Evolutionary conservation across 2,797 vertebrate genomes (phyloP).

Genomic region (Rhyacichthys aspro): DNA sequence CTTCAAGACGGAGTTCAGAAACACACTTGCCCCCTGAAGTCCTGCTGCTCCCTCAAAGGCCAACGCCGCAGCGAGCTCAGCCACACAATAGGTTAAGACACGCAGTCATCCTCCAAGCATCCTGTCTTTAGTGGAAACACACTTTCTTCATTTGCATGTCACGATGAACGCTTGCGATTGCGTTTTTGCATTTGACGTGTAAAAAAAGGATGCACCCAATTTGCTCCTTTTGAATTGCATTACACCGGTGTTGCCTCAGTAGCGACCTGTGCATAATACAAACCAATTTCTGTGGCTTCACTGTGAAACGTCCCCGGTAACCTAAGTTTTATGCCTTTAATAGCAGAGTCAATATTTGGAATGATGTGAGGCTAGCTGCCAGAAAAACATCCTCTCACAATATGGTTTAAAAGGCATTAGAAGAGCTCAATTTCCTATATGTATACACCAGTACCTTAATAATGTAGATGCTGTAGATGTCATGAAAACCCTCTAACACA

Average conservation of each 20-base stretch:
- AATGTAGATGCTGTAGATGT: neutral
- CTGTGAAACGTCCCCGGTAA: neutral
- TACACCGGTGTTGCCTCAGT: constrained; percentile 4
- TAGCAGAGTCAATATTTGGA: constrained; percentile 11
- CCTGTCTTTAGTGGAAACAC: neutral
- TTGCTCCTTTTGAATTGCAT: neutral
- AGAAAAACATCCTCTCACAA: constrained; percentile 6
- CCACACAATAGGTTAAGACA: constrained; percentile 52
- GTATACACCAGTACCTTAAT: neutral
- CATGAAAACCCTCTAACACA: too few relatives aligned
- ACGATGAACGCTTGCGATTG: neutral
- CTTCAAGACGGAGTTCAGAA: constrained; percentile 64
- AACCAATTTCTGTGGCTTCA: constrained; percentile 1
- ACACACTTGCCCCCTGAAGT: constrained; percentile 75
- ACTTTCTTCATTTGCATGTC: neutral
- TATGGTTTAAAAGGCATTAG: constrained; percentile 1
- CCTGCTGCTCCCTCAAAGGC: constrained; percentile 72
- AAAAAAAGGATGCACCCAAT: neutral
- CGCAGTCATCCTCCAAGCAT: constrained; percentile 38
- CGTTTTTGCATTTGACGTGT: constrained; percentile 1
- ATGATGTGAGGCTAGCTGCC: constrained; percentile 1
- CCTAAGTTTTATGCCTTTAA: constrained; percentile 5
- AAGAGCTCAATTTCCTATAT: neutral
- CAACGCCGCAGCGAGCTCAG: constrained; percentile 55
- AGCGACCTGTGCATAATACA: neutral